Evolutionary conservation across 2,797 vertebrate species (phyloP).

Genomic region (Microctenopoma lineatum): DNA sequence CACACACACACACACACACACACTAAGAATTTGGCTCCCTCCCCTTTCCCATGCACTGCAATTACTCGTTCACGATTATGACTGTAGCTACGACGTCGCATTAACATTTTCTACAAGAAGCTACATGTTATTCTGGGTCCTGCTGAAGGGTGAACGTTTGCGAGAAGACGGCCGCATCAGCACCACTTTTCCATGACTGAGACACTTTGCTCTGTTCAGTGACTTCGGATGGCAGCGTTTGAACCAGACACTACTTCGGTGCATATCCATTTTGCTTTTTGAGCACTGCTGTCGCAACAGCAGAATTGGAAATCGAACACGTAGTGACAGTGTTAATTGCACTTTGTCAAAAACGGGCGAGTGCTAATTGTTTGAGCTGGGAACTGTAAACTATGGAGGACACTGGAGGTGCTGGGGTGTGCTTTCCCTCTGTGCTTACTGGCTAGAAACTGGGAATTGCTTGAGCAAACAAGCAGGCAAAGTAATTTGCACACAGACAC

Average conservation of each 20-base stretch:
- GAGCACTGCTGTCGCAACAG: conserved; percentile 65
- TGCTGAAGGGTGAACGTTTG: conserved; percentile 19
- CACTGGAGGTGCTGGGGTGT: conserved; percentile 61
- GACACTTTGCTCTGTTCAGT: conserved; percentile 53
- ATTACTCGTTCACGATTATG: conserved; percentile 14
- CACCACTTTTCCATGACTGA: conserved; percentile 43
- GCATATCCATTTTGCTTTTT: conserved; percentile 63
- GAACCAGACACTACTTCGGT: conserved; percentile 39
- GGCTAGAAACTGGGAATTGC: conserved; percentile 65
- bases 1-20: conserved; percentile 32
- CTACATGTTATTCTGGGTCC: conserved; percentile 12
- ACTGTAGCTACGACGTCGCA: background rate
- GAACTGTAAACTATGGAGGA: conserved; percentile 61
- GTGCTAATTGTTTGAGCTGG: conserved; percentile 72
- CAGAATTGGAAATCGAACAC: conserved; percentile 87
- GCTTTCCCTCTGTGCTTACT: conserved; percentile 69
- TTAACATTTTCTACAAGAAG: background rate
- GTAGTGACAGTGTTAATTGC: conserved; percentile 84
- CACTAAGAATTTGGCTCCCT: conserved; percentile 18
- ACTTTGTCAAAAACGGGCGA: conserved; percentile 82
- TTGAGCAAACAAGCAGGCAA: conserved; percentile 57
- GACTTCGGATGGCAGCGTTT: conserved; percentile 53
- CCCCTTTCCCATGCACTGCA: conserved; percentile 15
- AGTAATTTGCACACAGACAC: conserved; percentile 63
- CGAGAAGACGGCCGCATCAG: conserved; percentile 42